Percentiles rank a stretch among this genome's conserved stretches.
Evolutionary conservation across 2,888 invertebrate genomes (phyloP).

Genomic region (Diaprepes abbreviatus): DNA sequence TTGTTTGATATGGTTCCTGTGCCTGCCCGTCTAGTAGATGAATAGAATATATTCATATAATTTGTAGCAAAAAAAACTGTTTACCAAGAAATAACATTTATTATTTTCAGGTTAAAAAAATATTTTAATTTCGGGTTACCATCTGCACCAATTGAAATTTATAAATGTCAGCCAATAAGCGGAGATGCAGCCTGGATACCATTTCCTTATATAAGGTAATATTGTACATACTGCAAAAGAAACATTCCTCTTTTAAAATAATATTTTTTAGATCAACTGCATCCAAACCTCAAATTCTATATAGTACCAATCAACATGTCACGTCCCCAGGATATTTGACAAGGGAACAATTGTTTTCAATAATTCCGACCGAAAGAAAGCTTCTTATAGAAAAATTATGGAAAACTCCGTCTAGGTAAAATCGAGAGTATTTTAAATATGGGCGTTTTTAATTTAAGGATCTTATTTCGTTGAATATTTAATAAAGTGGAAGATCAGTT

Average conservation of each 20-base stretch:
- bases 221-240: neutral
- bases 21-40: too few species aligned
- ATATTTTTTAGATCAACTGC: conserved; percentile 59
- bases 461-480: too few species aligned
- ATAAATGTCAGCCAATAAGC: conserved; percentile 54
- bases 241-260: neutral
- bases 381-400: conserved; percentile 53
- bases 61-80: too few species aligned
- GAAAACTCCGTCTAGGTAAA: conserved; percentile 9
- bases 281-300: conserved; percentile 58
- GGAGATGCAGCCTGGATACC: conserved; percentile 56
- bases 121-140: conserved; percentile 57
- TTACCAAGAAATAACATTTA: too few species aligned
- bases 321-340: conserved; percentile 54
- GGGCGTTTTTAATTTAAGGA: too few species aligned
- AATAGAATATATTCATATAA: too few species aligned
- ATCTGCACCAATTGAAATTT: conserved; percentile 55
- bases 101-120: conserved; percentile 37
- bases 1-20: too few species aligned
- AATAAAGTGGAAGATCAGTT: too few species aligned
- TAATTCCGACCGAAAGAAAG: conserved; percentile 54
- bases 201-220: conserved; percentile 59
- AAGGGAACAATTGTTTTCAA: conserved; percentile 55
- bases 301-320: conserved; percentile 56
- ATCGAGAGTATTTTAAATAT: neutral